Conservation (phyloP, 1,140 invertebrate species). For the Drosophila prosaltans region DNA sequence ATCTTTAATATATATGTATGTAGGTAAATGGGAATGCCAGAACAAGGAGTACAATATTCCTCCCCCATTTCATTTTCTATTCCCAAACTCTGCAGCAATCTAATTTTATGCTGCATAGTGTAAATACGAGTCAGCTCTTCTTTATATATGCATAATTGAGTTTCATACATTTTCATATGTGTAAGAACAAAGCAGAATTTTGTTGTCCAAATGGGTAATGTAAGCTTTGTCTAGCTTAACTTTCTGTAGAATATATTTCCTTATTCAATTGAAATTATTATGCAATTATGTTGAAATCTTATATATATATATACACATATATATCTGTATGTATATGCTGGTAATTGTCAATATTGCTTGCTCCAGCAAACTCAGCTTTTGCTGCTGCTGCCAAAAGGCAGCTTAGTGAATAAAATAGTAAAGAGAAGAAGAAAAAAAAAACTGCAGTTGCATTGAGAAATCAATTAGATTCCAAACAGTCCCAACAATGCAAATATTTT, state of each 20-base stretch:
- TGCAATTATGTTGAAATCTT: conserved; percentile 52
- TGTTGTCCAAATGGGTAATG: conserved; percentile 1
- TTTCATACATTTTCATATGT: conserved; percentile 3
- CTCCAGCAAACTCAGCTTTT: background rate
- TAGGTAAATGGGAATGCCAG: too few relatives aligned
- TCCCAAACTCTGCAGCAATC: background rate
- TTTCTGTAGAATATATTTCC: conserved; percentile 53
- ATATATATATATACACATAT: background rate
- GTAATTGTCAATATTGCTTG: background rate
- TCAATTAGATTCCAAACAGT: conserved; percentile 40
- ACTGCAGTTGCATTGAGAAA: conserved; percentile 35
- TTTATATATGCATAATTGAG: background rate
- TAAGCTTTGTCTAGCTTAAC: conserved; percentile 15
- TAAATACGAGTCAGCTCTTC: background rate
- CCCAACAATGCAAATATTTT: background rate
- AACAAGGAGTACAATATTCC: background rate
- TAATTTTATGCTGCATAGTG: background rate
- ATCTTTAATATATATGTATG: too few relatives aligned
- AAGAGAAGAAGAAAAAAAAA: background rate
- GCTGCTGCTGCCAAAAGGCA: background rate
- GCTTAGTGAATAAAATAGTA: conserved; percentile 5
- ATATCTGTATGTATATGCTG: background rate
- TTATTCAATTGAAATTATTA: conserved; percentile 78
- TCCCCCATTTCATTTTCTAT: too few relatives aligned
- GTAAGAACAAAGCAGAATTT: conserved; percentile 12